Evolutionary conservation across 2,888 invertebrate genomes (phyloP).

Genomic region (Drosophila mettleri): DNA sequence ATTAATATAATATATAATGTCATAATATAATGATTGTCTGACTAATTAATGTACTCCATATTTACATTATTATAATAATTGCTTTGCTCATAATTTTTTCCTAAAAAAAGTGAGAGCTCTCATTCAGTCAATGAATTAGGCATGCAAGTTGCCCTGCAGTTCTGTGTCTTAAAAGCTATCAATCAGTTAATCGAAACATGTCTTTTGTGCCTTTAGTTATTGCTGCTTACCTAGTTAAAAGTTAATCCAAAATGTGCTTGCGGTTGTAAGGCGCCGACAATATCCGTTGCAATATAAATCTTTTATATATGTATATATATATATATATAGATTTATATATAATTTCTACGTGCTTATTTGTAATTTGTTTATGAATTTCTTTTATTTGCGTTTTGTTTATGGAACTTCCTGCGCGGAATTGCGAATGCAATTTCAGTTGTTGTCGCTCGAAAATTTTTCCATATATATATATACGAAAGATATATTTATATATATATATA

Average conservation of each 20-base stretch:
- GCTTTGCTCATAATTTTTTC: background rate
- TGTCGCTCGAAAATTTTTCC: constrained; percentile 18
- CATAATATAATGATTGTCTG: background rate
- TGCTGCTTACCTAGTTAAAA: constrained; percentile 53
- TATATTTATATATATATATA: constrained; percentile 9
- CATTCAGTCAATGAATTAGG: background rate
- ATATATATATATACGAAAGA: background rate
- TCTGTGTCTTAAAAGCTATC: background rate
- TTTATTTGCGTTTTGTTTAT: constrained; percentile 43
- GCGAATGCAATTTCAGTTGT: constrained; percentile 37
- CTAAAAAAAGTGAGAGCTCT: background rate
- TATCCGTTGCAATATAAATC: constrained; percentile 45
- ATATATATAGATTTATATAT: constrained; percentile 2
- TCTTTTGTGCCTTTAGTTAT: constrained; percentile 9
- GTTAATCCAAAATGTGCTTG: constrained; percentile 41
- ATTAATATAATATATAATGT: no score
- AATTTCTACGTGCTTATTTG: constrained; percentile 28
- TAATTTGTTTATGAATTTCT: constrained; percentile 53
- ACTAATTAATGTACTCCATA: no score
- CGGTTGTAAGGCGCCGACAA: constrained; percentile 27
- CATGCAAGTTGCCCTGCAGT: no score
- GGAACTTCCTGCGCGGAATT: constrained; percentile 60
- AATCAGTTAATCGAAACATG: constrained; percentile 3
- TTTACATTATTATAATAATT: no score
- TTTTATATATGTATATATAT: constrained; percentile 7